Evolutionary conservation across 2,113 vertebrate genomes (phyloP).

Genomic region (Tragulus kanchil): DNA sequence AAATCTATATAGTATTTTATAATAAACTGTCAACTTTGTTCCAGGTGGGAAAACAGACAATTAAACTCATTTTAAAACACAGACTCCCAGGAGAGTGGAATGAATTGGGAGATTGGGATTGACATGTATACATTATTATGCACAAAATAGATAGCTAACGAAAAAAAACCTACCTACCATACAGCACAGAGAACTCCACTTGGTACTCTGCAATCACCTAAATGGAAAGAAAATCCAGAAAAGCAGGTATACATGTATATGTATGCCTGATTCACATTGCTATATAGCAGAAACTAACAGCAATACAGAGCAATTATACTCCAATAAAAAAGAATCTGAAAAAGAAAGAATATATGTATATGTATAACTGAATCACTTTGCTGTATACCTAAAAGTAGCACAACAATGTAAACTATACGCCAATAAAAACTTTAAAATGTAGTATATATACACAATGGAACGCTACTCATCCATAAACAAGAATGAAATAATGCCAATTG

Average conservation of each 20-base stretch:
- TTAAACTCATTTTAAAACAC: conserved; percentile 50
- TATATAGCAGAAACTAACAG: not conserved
- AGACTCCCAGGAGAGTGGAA: not conserved
- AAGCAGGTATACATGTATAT: not conserved
- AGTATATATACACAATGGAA: not conserved
- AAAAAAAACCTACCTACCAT: not conserved
- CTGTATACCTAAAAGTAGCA: not conserved
- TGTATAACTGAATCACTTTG: not conserved
- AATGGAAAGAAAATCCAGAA: not conserved
- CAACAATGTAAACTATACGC: not conserved
- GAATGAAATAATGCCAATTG: not conserved
- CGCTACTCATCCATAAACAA: not conserved
- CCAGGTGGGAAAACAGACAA: conserved; percentile 43
- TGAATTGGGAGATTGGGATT: not conserved
- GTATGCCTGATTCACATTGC: not conserved
- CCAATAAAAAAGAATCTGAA: not conserved
- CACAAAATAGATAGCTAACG: not conserved
- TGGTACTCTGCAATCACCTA: not conserved
- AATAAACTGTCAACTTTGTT: conserved; percentile 45
- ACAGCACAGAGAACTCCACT: not conserved
- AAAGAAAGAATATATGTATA: not conserved
- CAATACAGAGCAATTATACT: not conserved
- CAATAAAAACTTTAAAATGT: not conserved
- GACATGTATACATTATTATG: not conserved
- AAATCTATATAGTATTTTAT: not conserved